Evolutionary conservation across 2,888 invertebrate genomes (phyloP).

Genomic region (Carterocephalus palaemon): DNA sequence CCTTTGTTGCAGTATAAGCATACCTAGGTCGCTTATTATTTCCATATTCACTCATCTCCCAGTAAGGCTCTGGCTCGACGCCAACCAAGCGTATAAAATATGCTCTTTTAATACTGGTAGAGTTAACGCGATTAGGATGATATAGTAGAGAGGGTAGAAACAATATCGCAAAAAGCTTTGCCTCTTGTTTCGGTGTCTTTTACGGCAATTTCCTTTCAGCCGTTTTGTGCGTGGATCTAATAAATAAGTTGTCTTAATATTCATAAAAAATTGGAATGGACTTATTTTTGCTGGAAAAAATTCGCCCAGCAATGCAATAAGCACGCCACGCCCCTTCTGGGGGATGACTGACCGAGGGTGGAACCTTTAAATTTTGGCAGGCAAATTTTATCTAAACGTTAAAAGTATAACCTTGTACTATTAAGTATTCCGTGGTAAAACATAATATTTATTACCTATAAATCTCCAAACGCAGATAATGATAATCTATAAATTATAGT

Average conservation of each 20-base stretch:
- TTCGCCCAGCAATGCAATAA: background rate
- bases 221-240: conserved; percentile 28
- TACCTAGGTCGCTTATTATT: conserved; percentile 25
- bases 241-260: conserved; percentile 28
- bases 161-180: conserved; percentile 34
- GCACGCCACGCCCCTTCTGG: too few relatives aligned
- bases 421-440: too few relatives aligned
- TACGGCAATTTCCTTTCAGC: conserved; percentile 28
- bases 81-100: conserved; percentile 46
- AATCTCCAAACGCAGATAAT: too few relatives aligned
- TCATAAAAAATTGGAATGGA: conserved; percentile 23
- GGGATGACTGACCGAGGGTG: too few relatives aligned
- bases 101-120: conserved; percentile 48
- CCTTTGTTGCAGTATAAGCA: too few relatives aligned
- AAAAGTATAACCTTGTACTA: too few relatives aligned
- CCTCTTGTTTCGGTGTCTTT: conserved; percentile 25
- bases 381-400: too few relatives aligned
- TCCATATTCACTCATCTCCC: conserved; percentile 39
- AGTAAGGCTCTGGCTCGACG: conserved; percentile 39
- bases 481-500: too few relatives aligned
- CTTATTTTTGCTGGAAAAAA: conserved; percentile 18
- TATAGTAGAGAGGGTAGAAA: conserved; percentile 36
- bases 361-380: too few relatives aligned
- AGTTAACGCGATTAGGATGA: conserved; percentile 51
- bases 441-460: too few relatives aligned